Evolutionary conservation across 1,140 invertebrate species (phyloP), one percentile per base, ranked within the genome.

Genomic region (Aphelinus certus): DNA sequence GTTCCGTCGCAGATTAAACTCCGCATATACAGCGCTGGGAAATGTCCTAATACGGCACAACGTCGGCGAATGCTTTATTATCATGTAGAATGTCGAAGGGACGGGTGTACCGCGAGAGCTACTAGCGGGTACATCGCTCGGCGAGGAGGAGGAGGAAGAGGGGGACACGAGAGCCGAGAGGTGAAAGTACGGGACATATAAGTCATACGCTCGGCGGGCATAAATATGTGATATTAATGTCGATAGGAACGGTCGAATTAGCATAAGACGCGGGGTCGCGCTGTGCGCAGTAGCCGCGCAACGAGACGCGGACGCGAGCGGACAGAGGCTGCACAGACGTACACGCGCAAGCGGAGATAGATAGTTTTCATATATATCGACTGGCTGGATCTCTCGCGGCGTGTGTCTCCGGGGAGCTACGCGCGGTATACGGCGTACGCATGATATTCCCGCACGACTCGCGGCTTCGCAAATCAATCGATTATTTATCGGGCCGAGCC

Each of bases 211-310:
- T 43, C 56, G 73, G 48, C 66, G 76, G 79, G 80, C 80, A 81
- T 82, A 82, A 82, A 81, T 81, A 82, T 78, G 78, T 77, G 78
- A 81, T 82, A 81, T 82, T 81, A 81, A 81, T 79, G 80, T 79
- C 78, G 78, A 81, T 79, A 79, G 73, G 7, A 63, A 45, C 49
- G 3, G 73, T 63, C 46, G 75, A 77, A 82, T 82, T 82, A 82
- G 79, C 81, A 82, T 82, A 81, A 81, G 79, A 62, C 75, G 71
- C 26, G 26, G 26, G 26, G 26, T 26, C 26, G 26, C 26, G 26
- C 26, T 26, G 26, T 26, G 26, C 26, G 49, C 55, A 7, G 58
- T 47, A 26, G 10, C 9, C 46, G 43, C 3, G 2, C 7, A 26
- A 26, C 26, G 26, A 55, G 2, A 45, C 46, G 63, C 4, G 48